Conservation (phyloP, 2,113 vertebrate genomes). For the Coregonus clupeaformis region DNA sequence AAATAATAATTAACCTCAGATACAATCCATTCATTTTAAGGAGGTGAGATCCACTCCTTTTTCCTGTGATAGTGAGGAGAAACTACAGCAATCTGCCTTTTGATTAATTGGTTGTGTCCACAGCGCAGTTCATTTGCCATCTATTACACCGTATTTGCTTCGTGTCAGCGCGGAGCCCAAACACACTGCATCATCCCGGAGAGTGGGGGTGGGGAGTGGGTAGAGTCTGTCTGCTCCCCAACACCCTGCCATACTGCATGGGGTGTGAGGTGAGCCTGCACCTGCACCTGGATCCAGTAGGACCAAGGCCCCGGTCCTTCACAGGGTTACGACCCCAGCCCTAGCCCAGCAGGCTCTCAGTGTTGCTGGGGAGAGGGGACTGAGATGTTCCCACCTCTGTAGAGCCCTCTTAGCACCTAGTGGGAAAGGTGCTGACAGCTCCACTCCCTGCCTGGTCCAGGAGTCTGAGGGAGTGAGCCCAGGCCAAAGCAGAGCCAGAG, state of each 20-base stretch:
- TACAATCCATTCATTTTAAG: conserved; percentile 70
- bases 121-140: conserved; percentile 72
- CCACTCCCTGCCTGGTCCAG: conserved; percentile 8
- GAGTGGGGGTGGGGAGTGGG: conserved; percentile 5
- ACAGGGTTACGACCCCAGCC: background rate
- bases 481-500: conserved; percentile 7
- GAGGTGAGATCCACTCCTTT: conserved; percentile 49
- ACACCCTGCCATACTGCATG: background rate
- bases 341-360: background rate
- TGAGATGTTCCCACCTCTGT: conserved; percentile 67
- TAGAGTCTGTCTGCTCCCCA: background rate
- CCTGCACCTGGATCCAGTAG: background rate
- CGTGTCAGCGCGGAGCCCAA: conserved; percentile 68
- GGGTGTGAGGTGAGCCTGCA: background rate
- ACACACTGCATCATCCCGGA: conserved; percentile 68
- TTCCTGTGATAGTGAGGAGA: conserved; percentile 38
- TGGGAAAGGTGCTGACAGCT: conserved; percentile 57
- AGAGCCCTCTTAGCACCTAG: conserved; percentile 59
- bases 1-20: conserved; percentile 72
- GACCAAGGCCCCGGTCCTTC: background rate
- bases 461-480: conserved; percentile 23
- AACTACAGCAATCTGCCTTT: conserved; percentile 59
- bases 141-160: conserved; percentile 72
- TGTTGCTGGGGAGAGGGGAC: conserved; percentile 23
- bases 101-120: conserved; percentile 71